phyloP scores from a whole-genome alignment of 2,888 invertebrate species.

The Lasiommata megera region DNA sequence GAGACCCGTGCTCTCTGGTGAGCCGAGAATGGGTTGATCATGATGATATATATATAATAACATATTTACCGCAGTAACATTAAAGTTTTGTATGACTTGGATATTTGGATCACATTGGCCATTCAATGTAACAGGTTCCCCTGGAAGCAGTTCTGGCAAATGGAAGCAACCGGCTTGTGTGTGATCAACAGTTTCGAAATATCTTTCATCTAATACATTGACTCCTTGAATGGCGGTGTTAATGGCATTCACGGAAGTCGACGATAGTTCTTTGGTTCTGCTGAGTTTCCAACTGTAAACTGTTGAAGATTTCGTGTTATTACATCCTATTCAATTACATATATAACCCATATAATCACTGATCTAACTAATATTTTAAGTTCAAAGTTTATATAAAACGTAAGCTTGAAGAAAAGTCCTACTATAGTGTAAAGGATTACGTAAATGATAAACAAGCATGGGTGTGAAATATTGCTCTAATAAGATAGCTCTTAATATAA shows the following conservation, averaged over 20 bases:
- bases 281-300: conserved; percentile 69
- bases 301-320: conserved; percentile 28
- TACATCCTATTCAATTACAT: too few relatives aligned
- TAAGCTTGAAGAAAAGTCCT: too few relatives aligned
- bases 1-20: too few relatives aligned
- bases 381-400: too few relatives aligned
- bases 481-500: too few relatives aligned
- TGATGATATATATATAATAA: background rate
- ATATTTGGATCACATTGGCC: conserved; percentile 56
- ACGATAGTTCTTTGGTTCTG: conserved; percentile 43
- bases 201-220: conserved; percentile 47
- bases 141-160: conserved; percentile 47
- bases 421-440: too few relatives aligned
- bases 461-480: too few relatives aligned
- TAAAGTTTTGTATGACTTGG: conserved; percentile 46
- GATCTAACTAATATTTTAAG: too few relatives aligned
- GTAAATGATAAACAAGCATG: too few relatives aligned
- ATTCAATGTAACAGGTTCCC: conserved; percentile 47
- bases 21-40: too few relatives aligned
- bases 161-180: conserved; percentile 54
- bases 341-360: too few relatives aligned
- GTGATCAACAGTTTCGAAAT: conserved; percentile 50
- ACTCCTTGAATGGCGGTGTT: conserved; percentile 37
- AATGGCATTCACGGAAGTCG: conserved; percentile 40
- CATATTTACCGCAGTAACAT: conserved; percentile 43